Percentiles rank a stretch among this genome's conserved stretches.
These are phyloP conservation scores for Actinernus sp. DNA, from an alignment of 92 coral and sea anemone genomes.

Conservation along the genomic window DNA sequence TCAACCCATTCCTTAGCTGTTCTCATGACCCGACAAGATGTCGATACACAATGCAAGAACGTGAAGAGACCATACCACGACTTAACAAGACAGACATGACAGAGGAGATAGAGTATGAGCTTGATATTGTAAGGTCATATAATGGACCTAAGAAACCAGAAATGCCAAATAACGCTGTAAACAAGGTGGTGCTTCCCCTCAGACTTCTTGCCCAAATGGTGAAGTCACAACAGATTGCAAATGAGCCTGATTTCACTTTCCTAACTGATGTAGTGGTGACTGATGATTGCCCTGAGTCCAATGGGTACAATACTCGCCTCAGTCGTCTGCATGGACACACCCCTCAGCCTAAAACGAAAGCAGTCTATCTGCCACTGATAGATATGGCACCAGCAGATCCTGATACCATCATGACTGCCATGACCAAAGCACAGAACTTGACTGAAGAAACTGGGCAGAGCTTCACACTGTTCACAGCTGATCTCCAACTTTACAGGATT, in stretches of 20 bases:
- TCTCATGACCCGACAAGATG: slow-evolving; percentile 59
- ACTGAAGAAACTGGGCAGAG: slow-evolving; percentile 58
- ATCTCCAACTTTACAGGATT: slow-evolving; percentile 57
- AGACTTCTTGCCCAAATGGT: slow-evolving; percentile 50
- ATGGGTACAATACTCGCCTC: slow-evolving; percentile 56
- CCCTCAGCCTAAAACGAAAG: slow-evolving; percentile 50
- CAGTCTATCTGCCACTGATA: slow-evolving; percentile 56
- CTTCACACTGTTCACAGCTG: slow-evolving; percentile 35
- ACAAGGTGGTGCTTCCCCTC: slow-evolving; percentile 60
- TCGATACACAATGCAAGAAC: no score
- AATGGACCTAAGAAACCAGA: slow-evolving; percentile 68
- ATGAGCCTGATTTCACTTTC: slow-evolving; percentile 54
- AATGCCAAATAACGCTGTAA: slow-evolving; percentile 50
- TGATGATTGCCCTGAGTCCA: slow-evolving; percentile 53
- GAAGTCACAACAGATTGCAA: slow-evolving; percentile 54
- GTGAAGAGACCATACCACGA: slow-evolving; percentile 57
- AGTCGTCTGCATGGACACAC: slow-evolving; percentile 38
- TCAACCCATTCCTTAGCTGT: slow-evolving; percentile 60
- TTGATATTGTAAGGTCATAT: slow-evolving; percentile 48
- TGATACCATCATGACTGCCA: slow-evolving; percentile 65
- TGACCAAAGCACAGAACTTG: background rate
- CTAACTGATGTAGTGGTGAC: slow-evolving; percentile 20
- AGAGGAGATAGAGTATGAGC: slow-evolving; percentile 37
- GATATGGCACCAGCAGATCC: slow-evolving; percentile 68
- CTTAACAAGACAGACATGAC: slow-evolving; percentile 57